Percentiles rank a stretch among this genome's conserved stretches.
Conservation (phyloP, 2,113 vertebrate genomes). For the Sorex fumeus region DNA sequence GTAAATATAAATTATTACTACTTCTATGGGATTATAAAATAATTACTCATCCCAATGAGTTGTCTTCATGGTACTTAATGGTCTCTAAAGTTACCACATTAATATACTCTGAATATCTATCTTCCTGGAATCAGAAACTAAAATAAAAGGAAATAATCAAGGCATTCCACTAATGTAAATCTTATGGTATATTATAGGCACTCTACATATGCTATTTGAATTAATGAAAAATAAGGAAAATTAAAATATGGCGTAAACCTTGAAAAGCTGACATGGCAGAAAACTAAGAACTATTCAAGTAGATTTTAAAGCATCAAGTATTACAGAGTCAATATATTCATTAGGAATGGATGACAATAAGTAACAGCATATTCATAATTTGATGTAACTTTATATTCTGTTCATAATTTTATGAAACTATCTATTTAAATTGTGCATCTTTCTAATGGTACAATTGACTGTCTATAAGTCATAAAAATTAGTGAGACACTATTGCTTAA, state of each 20-base stretch:
- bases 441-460: too few species aligned
- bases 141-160: background rate
- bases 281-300: background rate
- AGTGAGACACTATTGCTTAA: background rate
- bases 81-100: background rate
- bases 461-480: background rate
- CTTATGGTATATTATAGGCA: background rate
- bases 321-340: background rate
- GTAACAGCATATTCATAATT: background rate
- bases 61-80: background rate
- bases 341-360: background rate
- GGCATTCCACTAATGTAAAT: background rate
- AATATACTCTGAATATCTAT: background rate
- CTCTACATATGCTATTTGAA: background rate
- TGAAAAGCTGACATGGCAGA: background rate
- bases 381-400: background rate
- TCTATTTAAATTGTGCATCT: background rate
- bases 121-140: background rate
- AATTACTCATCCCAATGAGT: conserved; percentile 11
- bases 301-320: conserved; percentile 15
- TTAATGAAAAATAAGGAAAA: background rate
- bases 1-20: background rate
- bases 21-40: background rate
- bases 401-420: too few species aligned
- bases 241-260: background rate